phyloP scores from a whole-genome alignment of 2,113 vertebrate species.

The Leptosomus discolor region DNA sequence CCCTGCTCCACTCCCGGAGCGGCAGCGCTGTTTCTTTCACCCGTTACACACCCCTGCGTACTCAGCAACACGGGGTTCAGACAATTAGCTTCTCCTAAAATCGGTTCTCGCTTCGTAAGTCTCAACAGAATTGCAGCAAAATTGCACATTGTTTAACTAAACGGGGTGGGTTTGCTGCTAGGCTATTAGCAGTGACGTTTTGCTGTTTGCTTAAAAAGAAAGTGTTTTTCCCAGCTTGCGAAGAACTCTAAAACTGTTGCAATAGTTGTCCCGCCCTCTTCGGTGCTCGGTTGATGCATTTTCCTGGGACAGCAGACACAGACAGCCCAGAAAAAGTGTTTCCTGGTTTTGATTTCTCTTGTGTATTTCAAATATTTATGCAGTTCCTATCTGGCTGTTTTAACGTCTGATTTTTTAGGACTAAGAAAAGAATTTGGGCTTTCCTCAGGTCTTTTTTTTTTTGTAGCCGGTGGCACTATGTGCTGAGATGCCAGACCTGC shows the following conservation, averaged over 20 bases:
- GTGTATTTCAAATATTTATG: neutral
- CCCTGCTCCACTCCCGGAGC: fast-evolving
- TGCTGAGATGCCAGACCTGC: neutral
- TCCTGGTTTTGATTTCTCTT: neutral
- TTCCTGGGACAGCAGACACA: neutral
- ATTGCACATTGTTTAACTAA: neutral
- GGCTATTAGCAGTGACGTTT: neutral
- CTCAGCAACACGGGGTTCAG: neutral
- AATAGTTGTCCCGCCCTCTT: neutral
- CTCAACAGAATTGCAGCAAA: neutral
- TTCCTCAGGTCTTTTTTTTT: neutral
- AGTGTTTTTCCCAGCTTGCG: fast-evolving
- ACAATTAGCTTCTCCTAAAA: fast-evolving
- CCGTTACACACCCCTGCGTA: fast-evolving
- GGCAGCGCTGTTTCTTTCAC: neutral
- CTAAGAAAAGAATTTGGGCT: neutral
- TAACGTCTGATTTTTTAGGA: neutral
- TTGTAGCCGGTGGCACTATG: fast-evolving
- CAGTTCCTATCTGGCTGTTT: neutral
- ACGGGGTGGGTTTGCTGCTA: neutral
- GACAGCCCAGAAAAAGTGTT: neutral
- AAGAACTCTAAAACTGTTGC: neutral
- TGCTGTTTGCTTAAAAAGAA: neutral
- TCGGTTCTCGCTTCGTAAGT: neutral
- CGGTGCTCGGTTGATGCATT: fast-evolving